Conservation (phyloP, 2,113 vertebrate species). For the Triplophysa rosa region DNA sequence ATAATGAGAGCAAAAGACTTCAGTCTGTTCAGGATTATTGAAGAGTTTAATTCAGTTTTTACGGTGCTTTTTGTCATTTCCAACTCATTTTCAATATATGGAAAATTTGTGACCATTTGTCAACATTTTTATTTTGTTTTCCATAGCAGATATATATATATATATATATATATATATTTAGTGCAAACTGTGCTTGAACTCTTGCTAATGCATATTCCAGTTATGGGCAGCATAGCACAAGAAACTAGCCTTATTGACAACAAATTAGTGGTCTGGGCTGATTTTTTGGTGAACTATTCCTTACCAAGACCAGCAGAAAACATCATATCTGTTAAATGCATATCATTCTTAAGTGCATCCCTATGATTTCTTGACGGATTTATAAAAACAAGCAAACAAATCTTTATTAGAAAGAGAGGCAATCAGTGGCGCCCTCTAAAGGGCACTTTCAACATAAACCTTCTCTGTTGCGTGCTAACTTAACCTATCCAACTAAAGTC, state of each 20-base stretch:
- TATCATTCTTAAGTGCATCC: not conserved
- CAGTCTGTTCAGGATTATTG: too few species aligned
- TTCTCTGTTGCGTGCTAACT: slow-evolving; percentile 28
- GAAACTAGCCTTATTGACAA: too few species aligned
- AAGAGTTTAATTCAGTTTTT: not conserved
- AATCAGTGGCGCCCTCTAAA: slow-evolving; percentile 60
- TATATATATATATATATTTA: too few species aligned
- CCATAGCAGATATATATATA: too few species aligned
- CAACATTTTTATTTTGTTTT: not conserved
- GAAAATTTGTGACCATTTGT: slow-evolving; percentile 12
- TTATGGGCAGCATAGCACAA: too few species aligned
- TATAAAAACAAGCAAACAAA: not conserved
- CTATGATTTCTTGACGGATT: not conserved
- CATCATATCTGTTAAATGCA: not conserved
- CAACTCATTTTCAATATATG: not conserved
- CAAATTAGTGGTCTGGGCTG: too few species aligned
- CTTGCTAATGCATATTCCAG: too few species aligned
- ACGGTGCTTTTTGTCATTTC: not conserved
- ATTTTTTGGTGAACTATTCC: not conserved
- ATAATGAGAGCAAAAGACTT: too few species aligned
- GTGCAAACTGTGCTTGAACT: too few species aligned
- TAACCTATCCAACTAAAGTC: slow-evolving; percentile 4
- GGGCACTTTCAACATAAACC: slow-evolving; percentile 3
- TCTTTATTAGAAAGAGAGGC: not conserved
- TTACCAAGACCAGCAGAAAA: not conserved